These are phyloP conservation scores for Pedicia rivosa DNA, from an alignment of 2,888 invertebrate genomes.

Conservation along the genomic window DNA sequence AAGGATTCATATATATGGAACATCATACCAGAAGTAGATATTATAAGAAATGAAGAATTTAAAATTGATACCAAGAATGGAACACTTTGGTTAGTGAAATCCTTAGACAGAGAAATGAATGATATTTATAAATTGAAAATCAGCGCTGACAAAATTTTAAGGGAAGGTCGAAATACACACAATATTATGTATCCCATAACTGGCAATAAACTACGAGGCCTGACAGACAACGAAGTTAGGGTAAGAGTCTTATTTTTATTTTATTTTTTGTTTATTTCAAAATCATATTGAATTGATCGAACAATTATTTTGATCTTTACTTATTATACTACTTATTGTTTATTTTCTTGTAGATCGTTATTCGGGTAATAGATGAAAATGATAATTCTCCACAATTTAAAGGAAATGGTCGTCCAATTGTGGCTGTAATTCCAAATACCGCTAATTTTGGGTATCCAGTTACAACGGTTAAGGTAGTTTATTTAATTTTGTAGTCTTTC, in stretches of 20 bases:
- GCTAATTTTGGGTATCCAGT: constrained; percentile 72
- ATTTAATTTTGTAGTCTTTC: too few species aligned
- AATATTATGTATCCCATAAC: constrained; percentile 62
- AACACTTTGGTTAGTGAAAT: constrained; percentile 51
- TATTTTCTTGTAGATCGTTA: constrained; percentile 27
- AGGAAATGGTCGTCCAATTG: constrained; percentile 57
- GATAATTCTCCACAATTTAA: constrained; percentile 69
- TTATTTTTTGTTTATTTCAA: too few species aligned
- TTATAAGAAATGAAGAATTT: constrained; percentile 44
- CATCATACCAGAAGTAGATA: constrained; percentile 42
- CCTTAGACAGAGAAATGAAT: constrained; percentile 57
- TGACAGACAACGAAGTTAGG: constrained; percentile 63
- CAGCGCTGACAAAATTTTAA: constrained; percentile 33
- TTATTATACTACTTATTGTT: neutral
- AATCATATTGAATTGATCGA: too few species aligned
- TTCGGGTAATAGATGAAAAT: constrained; percentile 64
- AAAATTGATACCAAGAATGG: constrained; percentile 62
- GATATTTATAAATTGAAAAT: constrained; percentile 42
- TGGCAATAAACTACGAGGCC: constrained; percentile 51
- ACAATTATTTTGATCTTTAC: neutral
- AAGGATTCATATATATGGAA: constrained; percentile 48
- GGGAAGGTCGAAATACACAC: constrained; percentile 50
- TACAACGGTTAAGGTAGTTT: constrained; percentile 52
- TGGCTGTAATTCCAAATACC: constrained; percentile 67
- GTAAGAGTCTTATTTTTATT: constrained; percentile 29